Base-by-base conservation (phyloP, 1,140 invertebrate genomes). In the Ips nitidus region DNA sequence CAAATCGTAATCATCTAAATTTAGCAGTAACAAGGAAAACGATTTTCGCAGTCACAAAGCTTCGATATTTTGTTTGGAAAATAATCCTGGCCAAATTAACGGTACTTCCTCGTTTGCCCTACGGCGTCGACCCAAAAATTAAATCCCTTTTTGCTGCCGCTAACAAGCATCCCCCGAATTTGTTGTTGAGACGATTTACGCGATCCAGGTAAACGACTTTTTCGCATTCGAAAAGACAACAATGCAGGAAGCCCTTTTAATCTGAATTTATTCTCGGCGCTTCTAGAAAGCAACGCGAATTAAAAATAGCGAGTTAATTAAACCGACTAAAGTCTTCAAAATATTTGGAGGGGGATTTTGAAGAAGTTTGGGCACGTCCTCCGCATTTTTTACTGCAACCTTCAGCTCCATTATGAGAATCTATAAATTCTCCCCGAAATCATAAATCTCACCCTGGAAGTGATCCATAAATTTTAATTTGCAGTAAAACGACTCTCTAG, bases 391-490 rank as follows among this genome's bases (percentile, higher is more conserved):
- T 50, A 6, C 45, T 50, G 22, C 45, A 50, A 50, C 45, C 6
- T 22, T 22, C 45, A 65, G 22, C 62, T 55, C 62, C 62, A 65
- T 65, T 65, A 53, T 65, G 41, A 53, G 56, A 65, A 55, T 65
- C 52, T 41, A 65, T 56, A 65, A 65, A 55, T 65, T 55, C 52
- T 38, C 40, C n/a, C 41, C 36, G 52, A 65, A 55, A 65, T 52
- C 61, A 64, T 64, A 64, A 64, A 52, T 65, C 62, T 37, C 56
- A 7, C 8, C 40, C 41, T 43, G 41, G 52, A 65, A 65, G 52
- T 65, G 52, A 55, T 62, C 60, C 52, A 56, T 65, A 65, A 65
- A 65, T 65, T 65, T 65, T 65, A 65, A 65, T 65, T 65, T 65
- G 22, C 37, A 43, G 39, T 42, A 55, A 65, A 56, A 43, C 52